Conservation (phyloP, 2,888 invertebrate genomes). For the Chromoteleia sp. region DNA sequence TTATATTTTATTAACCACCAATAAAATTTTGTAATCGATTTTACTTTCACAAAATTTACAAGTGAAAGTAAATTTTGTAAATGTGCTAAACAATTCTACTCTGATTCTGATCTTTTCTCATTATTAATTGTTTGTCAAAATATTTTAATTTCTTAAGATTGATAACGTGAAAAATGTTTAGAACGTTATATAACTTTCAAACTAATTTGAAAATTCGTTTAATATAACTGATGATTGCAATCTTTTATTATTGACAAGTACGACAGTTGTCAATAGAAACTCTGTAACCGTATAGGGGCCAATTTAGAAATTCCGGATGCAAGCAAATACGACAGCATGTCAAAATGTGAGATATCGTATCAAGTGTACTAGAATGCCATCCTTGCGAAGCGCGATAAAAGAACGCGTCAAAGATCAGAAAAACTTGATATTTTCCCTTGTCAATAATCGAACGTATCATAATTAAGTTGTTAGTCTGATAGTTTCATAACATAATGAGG, state of each 20-base stretch:
- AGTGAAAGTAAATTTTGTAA: no score
- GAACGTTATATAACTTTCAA: constrained; percentile 4
- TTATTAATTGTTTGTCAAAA: background rate
- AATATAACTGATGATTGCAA: background rate
- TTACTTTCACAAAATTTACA: no score
- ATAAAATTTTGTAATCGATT: no score
- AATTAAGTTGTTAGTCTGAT: no score
- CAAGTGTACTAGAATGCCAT: constrained; percentile 37
- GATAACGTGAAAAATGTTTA: no score
- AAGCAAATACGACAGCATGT: constrained; percentile 50
- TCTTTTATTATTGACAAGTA: constrained; percentile 24
- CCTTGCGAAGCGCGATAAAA: background rate
- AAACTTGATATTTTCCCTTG: background rate
- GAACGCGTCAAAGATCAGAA: background rate
- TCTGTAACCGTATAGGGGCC: constrained; percentile 35
- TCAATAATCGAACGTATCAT: background rate
- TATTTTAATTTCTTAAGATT: no score
- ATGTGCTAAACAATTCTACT: no score
- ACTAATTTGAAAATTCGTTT: constrained; percentile 31
- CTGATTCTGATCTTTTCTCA: background rate
- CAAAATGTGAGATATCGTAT: constrained; percentile 36
- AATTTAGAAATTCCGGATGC: constrained; percentile 43
- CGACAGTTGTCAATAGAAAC: constrained; percentile 34
- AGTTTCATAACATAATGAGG: background rate
- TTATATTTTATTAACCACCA: no score